These are phyloP conservation scores for Synchiropus splendidus DNA, from an alignment of 2,113 vertebrate species.

Conservation along the genomic window DNA sequence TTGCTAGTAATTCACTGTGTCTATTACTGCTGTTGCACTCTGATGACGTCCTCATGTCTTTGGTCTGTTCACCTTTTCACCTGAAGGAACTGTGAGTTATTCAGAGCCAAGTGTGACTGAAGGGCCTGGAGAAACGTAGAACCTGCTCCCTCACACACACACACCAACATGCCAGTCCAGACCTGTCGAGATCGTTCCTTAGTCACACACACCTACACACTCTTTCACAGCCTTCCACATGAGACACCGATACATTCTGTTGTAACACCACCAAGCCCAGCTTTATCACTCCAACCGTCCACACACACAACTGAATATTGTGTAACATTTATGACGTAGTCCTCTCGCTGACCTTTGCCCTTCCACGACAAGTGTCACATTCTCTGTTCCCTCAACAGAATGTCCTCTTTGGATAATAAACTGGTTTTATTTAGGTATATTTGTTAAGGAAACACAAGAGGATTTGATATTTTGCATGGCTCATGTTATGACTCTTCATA, in stretches of 20 bases:
- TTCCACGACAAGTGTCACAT: constrained; percentile 1
- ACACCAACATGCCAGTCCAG: constrained; percentile 32
- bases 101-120: constrained; percentile 16
- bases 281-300: constrained; percentile 16
- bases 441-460: too few species aligned
- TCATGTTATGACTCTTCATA: too few species aligned
- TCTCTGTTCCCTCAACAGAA: too few species aligned
- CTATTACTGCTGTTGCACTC: too few species aligned
- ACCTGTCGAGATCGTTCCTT: constrained; percentile 36
- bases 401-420: too few species aligned
- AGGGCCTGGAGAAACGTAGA: constrained; percentile 18
- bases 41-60: too few species aligned
- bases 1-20: too few species aligned
- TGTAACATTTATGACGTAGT: constrained; percentile 28
- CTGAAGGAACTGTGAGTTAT: too few species aligned
- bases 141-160: constrained; percentile 25
- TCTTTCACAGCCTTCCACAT: constrained; percentile 9
- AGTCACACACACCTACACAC: constrained; percentile 27
- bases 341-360: constrained; percentile 27
- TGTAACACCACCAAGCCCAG: constrained; percentile 25
- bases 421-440: too few species aligned
- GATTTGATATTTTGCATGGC: too few species aligned
- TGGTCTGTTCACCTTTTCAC: too few species aligned
- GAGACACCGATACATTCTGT: constrained; percentile 6
- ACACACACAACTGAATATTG: constrained; percentile 7